phyloP scores from a whole-genome alignment of 2,888 invertebrate genomes.

The Masnerella sp. region DNA sequence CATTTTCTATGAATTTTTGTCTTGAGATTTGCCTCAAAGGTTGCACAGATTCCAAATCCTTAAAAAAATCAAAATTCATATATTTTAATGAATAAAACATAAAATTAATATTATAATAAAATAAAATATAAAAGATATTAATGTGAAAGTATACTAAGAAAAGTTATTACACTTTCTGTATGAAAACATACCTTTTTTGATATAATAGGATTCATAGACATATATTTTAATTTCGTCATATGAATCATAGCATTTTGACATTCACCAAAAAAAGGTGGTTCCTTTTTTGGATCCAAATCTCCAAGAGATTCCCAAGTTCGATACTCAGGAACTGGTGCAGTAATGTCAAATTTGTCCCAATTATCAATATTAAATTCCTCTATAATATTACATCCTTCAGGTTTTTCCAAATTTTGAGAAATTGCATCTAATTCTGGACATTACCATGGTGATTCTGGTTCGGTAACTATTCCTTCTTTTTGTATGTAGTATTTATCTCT shows the following conservation, averaged over 20 bases:
- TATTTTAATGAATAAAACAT: background rate
- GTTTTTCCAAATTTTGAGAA: conserved; percentile 42
- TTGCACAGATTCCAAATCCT: conserved; percentile 35
- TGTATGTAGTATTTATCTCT: conserved; percentile 9
- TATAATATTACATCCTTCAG: background rate
- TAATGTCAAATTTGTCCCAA: conserved; percentile 62
- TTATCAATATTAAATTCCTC: conserved; percentile 37
- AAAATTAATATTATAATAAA: background rate
- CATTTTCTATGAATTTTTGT: conserved; percentile 67
- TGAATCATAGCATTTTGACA: conserved; percentile 66
- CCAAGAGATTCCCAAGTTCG: conserved; percentile 75
- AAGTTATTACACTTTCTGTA: background rate
- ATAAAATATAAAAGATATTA: background rate
- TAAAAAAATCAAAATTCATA: too few relatives aligned
- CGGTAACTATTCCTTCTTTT: conserved; percentile 62
- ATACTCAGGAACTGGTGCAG: conserved; percentile 55
- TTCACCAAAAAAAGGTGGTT: conserved; percentile 69
- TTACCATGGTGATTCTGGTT: conserved; percentile 62
- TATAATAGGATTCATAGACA: conserved; percentile 62
- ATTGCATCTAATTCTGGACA: conserved; percentile 36
- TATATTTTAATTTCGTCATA: conserved; percentile 68
- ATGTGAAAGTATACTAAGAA: too few relatives aligned
- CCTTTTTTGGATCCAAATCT: conserved; percentile 62
- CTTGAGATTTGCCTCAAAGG: conserved; percentile 64
- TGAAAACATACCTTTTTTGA: conserved; percentile 57